These are phyloP conservation scores for Pangasius sanitwongsei DNA, from an alignment of 2,797 vertebrate species.

Conservation along the genomic window DNA sequence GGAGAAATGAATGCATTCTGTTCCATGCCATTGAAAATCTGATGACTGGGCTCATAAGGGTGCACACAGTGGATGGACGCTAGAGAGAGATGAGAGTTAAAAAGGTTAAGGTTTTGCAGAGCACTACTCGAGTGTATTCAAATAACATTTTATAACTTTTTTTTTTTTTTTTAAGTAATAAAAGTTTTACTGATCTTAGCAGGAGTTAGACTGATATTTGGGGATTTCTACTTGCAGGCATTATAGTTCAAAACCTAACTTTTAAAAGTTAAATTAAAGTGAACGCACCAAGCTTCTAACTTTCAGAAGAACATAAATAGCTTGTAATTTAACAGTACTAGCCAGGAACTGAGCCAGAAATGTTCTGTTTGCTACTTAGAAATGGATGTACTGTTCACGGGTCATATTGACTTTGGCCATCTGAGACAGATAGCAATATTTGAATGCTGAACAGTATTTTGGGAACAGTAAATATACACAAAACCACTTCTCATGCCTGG, in stretches of 20 bases:
- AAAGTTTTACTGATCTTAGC: background rate
- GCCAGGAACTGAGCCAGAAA: background rate
- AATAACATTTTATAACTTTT: background rate
- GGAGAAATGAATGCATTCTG: conserved; percentile 43
- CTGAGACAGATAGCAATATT: background rate
- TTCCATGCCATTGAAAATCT: conserved; percentile 46
- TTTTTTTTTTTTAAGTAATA: no score
- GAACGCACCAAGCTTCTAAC: background rate
- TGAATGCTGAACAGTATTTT: background rate
- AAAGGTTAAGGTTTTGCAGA: background rate
- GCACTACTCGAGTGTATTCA: background rate
- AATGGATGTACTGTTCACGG: background rate
- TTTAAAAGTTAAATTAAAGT: background rate
- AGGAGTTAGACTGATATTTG: background rate
- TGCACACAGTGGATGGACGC: conserved; percentile 50
- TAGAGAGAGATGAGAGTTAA: conserved; percentile 44
- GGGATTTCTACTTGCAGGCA: background rate
- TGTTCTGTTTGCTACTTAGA: background rate
- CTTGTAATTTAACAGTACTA: background rate
- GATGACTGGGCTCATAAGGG: conserved; percentile 43
- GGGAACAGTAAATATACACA: background rate
- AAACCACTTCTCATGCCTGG: background rate
- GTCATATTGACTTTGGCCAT: background rate
- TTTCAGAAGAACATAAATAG: background rate
- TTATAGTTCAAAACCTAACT: background rate